Percentiles rank a stretch among this genome's conserved stretches.
Conservation (phyloP, 2,888 invertebrate genomes). For the Drosophila niveifrons region DNA sequence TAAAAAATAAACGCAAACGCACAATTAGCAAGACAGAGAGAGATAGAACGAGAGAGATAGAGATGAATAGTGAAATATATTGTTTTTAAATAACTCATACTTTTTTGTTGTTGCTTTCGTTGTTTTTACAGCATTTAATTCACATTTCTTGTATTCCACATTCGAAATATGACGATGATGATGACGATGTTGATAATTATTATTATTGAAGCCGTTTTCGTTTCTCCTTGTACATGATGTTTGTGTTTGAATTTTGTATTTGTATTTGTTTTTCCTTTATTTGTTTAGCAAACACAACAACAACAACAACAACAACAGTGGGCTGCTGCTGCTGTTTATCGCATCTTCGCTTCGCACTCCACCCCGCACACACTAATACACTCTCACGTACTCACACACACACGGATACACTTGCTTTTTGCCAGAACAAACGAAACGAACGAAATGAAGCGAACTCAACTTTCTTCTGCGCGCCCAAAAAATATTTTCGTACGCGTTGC, state of each 20-base stretch:
- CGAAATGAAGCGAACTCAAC: constrained; percentile 48
- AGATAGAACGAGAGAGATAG: constrained; percentile 20
- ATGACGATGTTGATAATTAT: background rate
- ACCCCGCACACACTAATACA: constrained; percentile 34
- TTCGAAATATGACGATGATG: constrained; percentile 25
- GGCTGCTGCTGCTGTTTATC: constrained; percentile 33
- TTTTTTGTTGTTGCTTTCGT: constrained; percentile 19
- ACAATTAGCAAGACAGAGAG: constrained; percentile 14
- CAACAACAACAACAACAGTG: constrained; percentile 46
- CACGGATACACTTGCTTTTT: constrained; percentile 24
- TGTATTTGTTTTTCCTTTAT: constrained; percentile 49
- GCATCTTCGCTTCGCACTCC: constrained; percentile 29
- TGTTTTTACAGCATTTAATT: constrained; percentile 38
- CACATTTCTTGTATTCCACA: constrained; percentile 41
- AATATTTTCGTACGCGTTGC: constrained; percentile 24
- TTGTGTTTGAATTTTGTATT: constrained; percentile 19
- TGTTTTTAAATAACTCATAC: constrained; percentile 9
- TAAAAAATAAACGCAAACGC: constrained; percentile 57
- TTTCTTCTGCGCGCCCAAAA: constrained; percentile 61
- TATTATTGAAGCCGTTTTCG: constrained; percentile 29
- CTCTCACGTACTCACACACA: background rate
- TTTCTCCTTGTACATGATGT: constrained; percentile 20
- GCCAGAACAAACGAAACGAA: constrained; percentile 34
- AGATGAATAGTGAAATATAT: constrained; percentile 34
- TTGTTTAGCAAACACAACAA: constrained; percentile 66